A percentile compares a stretch with the other conserved stretches of the same genome.
Evolutionary conservation across 2,888 invertebrate genomes (phyloP).

Genomic region (Papilio gigon): DNA sequence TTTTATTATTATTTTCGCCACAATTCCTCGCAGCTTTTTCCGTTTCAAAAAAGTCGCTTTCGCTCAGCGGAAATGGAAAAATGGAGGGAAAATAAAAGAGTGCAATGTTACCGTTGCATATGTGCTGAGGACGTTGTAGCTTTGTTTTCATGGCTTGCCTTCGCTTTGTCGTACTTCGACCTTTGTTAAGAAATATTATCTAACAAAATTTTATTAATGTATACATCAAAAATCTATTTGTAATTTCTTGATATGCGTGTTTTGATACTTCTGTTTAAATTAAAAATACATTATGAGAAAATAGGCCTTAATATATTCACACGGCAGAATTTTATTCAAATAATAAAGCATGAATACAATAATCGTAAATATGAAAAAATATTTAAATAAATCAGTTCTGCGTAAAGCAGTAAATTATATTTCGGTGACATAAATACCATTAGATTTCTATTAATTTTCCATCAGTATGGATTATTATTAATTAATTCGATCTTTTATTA

Average conservation of each 20-base stretch:
- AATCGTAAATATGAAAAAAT: conserved; percentile 1
- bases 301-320: not conserved
- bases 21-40: conserved; percentile 75
- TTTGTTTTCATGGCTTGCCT: conserved; percentile 61
- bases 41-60: conserved; percentile 75
- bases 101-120: conserved; percentile 62
- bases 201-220: conserved; percentile 6
- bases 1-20: conserved; percentile 70
- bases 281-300: not conserved
- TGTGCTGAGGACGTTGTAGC: conserved; percentile 63
- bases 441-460: conserved; percentile 34
- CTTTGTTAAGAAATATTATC: conserved; percentile 22
- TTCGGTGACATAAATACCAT: conserved; percentile 29
- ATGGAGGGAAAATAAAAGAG: conserved; percentile 70
- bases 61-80: conserved; percentile 76
- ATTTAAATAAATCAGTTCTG: conserved; percentile 17
- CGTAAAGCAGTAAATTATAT: conserved; percentile 32
- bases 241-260: too few species aligned
- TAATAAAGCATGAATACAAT: not conserved
- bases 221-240: not conserved
- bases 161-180: conserved; percentile 42
- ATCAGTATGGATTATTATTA: conserved; percentile 43
- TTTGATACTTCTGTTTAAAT: not conserved
- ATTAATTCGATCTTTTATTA: conserved; percentile 44
- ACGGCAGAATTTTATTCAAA: conserved; percentile 3